A percentile compares a stretch with the other conserved stretches of the same genome.
Evolutionary conservation across 2,888 invertebrate genomes (phyloP).

Genomic region (Caradrina clavipalpis): DNA sequence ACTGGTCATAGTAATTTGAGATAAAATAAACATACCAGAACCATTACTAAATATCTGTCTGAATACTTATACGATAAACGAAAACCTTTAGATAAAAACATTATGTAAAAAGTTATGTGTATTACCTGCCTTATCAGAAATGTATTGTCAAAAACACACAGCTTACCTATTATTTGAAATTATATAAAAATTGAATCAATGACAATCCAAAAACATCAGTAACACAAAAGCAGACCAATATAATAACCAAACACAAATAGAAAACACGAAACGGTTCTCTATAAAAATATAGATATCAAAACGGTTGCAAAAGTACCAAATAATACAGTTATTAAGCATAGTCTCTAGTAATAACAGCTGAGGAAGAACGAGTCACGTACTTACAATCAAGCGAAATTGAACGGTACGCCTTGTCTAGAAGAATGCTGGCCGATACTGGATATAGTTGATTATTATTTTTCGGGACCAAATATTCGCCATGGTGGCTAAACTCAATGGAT

Average conservation of each 20-base stretch:
- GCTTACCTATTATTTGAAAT: no score
- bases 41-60: no score
- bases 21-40: no score
- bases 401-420: constrained; percentile 17
- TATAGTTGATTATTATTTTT: constrained; percentile 6
- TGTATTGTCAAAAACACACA: no score
- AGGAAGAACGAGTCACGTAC: constrained; percentile 36
- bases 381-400: constrained; percentile 22
- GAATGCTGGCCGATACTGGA: constrained; percentile 5
- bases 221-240: background rate
- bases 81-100: no score
- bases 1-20: no score
- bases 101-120: no score
- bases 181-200: background rate
- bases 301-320: constrained; percentile 1
- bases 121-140: no score
- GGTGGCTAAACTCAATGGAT: no score
- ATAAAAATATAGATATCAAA: constrained; percentile 4
- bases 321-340: constrained; percentile 28
- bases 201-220: background rate
- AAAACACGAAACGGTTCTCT: background rate
- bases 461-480: no score
- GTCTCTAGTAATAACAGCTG: constrained; percentile 22
- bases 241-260: background rate
- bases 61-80: no score